phyloP scores from a whole-genome alignment of 2,113 vertebrate genomes.

The Coregonus clupeaformis region DNA sequence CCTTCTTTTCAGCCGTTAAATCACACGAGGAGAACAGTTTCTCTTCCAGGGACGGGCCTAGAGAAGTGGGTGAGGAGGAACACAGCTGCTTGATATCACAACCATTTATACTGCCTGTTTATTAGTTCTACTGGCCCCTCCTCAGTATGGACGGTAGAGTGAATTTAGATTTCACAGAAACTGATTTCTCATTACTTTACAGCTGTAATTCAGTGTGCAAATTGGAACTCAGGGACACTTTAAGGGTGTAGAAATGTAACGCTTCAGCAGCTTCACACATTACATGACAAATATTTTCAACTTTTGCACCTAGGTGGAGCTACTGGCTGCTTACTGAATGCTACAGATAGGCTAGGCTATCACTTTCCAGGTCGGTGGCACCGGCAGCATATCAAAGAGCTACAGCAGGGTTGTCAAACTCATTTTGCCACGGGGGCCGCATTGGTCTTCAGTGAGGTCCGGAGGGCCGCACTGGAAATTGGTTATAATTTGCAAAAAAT shows the following conservation, averaged over 20 bases:
- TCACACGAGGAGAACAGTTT: constrained; percentile 86
- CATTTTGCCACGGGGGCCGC: no score
- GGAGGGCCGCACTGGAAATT: no score
- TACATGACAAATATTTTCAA: background rate
- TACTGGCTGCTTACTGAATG: background rate
- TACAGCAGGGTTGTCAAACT: no score
- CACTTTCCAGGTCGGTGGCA: background rate
- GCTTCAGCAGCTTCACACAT: background rate
- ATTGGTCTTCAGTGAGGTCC: no score
- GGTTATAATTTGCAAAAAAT: no score
- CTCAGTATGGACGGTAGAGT: background rate
- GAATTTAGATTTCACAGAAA: background rate
- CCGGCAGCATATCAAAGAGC: background rate
- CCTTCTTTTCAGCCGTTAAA: constrained; percentile 79
- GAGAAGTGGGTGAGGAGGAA: constrained; percentile 75
- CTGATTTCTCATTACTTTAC: background rate
- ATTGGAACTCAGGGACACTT: background rate
- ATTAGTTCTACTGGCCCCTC: background rate
- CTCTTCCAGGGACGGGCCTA: constrained; percentile 91
- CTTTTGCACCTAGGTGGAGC: background rate
- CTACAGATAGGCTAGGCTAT: background rate
- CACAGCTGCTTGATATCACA: constrained; percentile 45
- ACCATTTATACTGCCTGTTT: background rate
- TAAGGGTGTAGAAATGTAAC: background rate
- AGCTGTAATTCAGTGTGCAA: background rate